These are phyloP conservation scores for Xiphophorus maculatus DNA, from an alignment of 2,113 vertebrate species.

Conservation along the genomic window DNA sequence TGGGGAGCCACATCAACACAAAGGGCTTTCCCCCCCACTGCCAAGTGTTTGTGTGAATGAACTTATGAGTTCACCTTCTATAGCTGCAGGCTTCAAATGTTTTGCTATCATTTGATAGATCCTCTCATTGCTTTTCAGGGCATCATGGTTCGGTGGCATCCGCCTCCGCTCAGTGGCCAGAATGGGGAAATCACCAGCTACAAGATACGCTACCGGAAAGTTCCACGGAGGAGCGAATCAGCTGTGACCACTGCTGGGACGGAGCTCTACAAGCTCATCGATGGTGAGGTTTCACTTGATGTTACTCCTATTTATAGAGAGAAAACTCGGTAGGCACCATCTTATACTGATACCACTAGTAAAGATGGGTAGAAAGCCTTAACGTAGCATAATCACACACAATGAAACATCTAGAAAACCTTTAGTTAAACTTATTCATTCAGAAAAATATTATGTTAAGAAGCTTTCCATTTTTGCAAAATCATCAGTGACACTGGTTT, in stretches of 20 bases:
- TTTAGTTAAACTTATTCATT: too few species aligned
- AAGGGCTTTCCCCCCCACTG: too few species aligned
- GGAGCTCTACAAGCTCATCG: slow-evolving; percentile 90
- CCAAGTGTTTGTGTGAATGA: slow-evolving; percentile 2
- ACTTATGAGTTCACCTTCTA: slow-evolving; percentile 30
- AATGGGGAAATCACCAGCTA: slow-evolving; percentile 93
- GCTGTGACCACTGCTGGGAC: slow-evolving; percentile 86
- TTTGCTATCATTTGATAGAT: slow-evolving; percentile 12
- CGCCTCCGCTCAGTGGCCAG: slow-evolving; percentile 86
- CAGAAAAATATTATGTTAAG: too few species aligned
- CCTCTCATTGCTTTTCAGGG: slow-evolving; percentile 74
- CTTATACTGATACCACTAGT: too few species aligned
- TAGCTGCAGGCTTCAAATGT: slow-evolving; percentile 8
- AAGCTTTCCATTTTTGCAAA: too few species aligned
- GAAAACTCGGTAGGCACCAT: too few species aligned
- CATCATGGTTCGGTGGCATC: slow-evolving; percentile 94
- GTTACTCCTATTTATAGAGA: background rate
- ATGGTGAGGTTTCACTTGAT: slow-evolving; percentile 80
- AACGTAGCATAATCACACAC: too few species aligned
- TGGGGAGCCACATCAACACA: slow-evolving; percentile 2
- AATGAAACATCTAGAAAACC: too few species aligned
- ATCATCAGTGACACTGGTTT: too few species aligned
- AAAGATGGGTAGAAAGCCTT: too few species aligned
- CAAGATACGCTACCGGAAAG: slow-evolving; percentile 95
- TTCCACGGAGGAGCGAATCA: slow-evolving; percentile 90